Evolutionary conservation across 1,140 invertebrate species (phyloP).

Genomic region (Zaprionus taronus): DNA sequence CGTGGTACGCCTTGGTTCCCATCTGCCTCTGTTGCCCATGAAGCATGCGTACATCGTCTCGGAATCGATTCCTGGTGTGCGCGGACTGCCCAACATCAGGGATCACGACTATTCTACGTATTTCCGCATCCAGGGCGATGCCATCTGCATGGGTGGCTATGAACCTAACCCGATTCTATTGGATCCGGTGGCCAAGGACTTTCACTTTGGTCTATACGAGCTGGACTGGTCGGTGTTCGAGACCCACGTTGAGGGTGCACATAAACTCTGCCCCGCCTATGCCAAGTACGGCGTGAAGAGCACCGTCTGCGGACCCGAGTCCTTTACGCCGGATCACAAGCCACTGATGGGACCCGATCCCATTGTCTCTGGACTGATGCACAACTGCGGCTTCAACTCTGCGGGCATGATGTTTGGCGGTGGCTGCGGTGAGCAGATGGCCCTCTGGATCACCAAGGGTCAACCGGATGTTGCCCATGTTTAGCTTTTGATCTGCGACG

Average conservation of each 20-base stretch:
- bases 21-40: conserved; percentile 91
- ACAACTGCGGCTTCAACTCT: conserved; percentile 95
- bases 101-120: conserved; percentile 95
- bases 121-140: conserved; percentile 92
- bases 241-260: conserved; percentile 89
- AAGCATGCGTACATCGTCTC: conserved; percentile 95
- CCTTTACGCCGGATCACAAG: conserved; percentile 96
- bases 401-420: conserved; percentile 95
- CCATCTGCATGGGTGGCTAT: conserved; percentile 93
- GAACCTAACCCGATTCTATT: conserved; percentile 93
- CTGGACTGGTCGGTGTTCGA: conserved; percentile 94
- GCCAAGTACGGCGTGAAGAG: conserved; percentile 91
- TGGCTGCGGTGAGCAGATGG: conserved; percentile 93
- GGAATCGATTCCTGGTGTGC: conserved; percentile 89
- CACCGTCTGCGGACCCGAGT: conserved; percentile 93
- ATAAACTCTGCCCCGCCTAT: conserved; percentile 90
- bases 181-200: conserved; percentile 91
- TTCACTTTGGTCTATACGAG: conserved; percentile 93
- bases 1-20: conserved; percentile 89
- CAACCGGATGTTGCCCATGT: conserved; percentile 94
- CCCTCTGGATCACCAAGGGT: conserved; percentile 92
- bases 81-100: conserved; percentile 91
- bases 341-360: conserved; percentile 88
- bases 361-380: conserved; percentile 87
- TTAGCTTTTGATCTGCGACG: conserved; percentile 92